Base-by-base conservation (phyloP, 2,797 vertebrate genomes). In the Pithecia hirsuta region DNA sequence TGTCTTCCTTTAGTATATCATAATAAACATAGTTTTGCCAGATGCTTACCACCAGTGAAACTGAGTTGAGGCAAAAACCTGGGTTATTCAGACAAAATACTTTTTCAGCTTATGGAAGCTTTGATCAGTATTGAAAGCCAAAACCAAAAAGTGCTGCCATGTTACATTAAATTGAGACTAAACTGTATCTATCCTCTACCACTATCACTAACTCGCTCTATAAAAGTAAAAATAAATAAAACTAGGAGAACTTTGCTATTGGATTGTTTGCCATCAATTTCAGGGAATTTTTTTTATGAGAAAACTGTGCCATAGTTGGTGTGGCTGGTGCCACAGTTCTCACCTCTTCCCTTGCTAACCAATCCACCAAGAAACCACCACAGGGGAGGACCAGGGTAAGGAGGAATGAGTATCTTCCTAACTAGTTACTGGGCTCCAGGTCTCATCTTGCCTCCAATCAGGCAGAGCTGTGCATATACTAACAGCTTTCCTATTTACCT, bases 11-110 rank as follows among this genome's bases (percentile, higher is more conserved):
- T 79, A 95, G 61, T 61, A 80, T 3, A 46, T 70, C 46, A 9
- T 52, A 93, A 86, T n/a, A 72, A 93, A 28, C 0, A 0, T 33
- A 59, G 44, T 50, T 95, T 81, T 70, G 55, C 83, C 67, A 91
- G 61, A 83, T 93, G 74, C 95, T 95, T 59, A 81, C 85, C 75
- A 88, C 39, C 84, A 93, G 85, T 89, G 82, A 85, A 95, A 83
- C 9, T 30, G 80, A 92, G 39, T 78, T 89, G 90, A 95, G 41
- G 78, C 91, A 93, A 97, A 95, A 96, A 59, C 30, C 46, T 78
- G 55, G 19, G 44, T 41, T 80, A 97, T 96, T 97, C 97, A 93
- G 59, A 96, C 80, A 96, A 95, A 96, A 90, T 87, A 59, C 1
- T 22, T 93, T 76, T 91, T 86, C 74, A 84, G 88, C 33, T 48